Percentiles rank a stretch among this genome's conserved stretches.
Evolutionary conservation across 2,888 invertebrate species (phyloP).

Genomic region (Brachypalpus laphriformis): DNA sequence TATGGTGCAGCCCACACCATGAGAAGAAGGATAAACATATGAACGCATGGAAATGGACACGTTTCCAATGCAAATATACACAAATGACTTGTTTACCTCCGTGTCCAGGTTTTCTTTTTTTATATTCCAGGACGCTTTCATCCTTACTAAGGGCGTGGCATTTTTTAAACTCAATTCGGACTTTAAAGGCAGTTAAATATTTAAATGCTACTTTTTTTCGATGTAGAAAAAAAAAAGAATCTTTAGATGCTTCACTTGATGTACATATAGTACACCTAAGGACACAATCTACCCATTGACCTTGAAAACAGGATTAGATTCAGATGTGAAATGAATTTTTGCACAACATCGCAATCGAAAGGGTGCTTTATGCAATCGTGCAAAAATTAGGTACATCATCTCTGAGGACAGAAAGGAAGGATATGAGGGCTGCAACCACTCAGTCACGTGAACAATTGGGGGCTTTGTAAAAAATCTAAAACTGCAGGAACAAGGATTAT

Average conservation of each 20-base stretch:
- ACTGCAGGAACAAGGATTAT: constrained; percentile 17
- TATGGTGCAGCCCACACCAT: no score
- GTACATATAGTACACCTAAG: background rate
- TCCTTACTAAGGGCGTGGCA: constrained; percentile 34
- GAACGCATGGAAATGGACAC: constrained; percentile 44
- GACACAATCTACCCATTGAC: constrained; percentile 79
- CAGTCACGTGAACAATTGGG: constrained; percentile 28
- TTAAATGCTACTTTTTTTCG: background rate
- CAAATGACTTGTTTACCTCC: constrained; percentile 60
- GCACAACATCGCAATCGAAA: constrained; percentile 12
- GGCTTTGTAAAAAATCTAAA: constrained; percentile 1
- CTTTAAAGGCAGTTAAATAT: constrained; percentile 25
- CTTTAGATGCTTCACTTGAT: background rate
- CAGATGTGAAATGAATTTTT: constrained; percentile 67
- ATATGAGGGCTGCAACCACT: constrained; percentile 12
- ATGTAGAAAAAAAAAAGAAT: background rate
- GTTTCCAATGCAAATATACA: constrained; percentile 63
- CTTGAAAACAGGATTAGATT: constrained; percentile 81
- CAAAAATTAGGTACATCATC: constrained; percentile 45
- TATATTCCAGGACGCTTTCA: background rate
- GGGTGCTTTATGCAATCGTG: constrained; percentile 43
- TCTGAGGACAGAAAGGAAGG: background rate
- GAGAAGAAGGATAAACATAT: background rate
- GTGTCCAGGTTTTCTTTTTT: constrained; percentile 14
- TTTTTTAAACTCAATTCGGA: constrained; percentile 39